A percentile compares a stretch with the other conserved stretches of the same genome.
Evolutionary conservation across 2,113 vertebrate genomes (phyloP).

Genomic region (Seriola rivoliana): DNA sequence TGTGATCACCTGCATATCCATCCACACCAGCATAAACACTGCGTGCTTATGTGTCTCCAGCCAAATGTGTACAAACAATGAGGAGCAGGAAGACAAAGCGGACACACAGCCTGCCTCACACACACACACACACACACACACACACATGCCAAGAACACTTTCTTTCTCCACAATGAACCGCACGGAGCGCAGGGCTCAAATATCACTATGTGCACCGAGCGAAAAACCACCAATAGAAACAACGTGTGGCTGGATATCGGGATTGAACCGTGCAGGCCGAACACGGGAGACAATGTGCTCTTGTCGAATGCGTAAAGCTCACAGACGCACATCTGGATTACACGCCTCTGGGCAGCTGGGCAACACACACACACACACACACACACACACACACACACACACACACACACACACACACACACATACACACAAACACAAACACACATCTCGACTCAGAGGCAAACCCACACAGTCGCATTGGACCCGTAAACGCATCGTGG

Average conservation of each 20-base stretch:
- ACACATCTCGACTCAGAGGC: slow-evolving; percentile 9
- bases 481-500: slow-evolving; percentile 42
- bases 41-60: slow-evolving; percentile 37
- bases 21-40: slow-evolving; percentile 9
- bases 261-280: slow-evolving; percentile 42
- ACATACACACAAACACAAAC: slow-evolving; percentile 14
- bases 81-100: slow-evolving; percentile 85
- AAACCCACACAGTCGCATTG: slow-evolving; percentile 31
- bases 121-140: slow-evolving; percentile 47
- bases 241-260: slow-evolving; percentile 44
- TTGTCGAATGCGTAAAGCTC: slow-evolving; percentile 72
- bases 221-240: slow-evolving; percentile 27
- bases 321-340: slow-evolving; percentile 88
- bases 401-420: slow-evolving; percentile 10
- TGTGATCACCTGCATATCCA: slow-evolving; percentile 52
- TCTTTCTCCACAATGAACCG: slow-evolving; percentile 65
- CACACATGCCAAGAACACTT: slow-evolving; percentile 49
- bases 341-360: slow-evolving; percentile 77
- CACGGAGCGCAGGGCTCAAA: slow-evolving; percentile 52
- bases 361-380: slow-evolving; percentile 42
- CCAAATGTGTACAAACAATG: slow-evolving; percentile 84
- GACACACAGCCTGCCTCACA: slow-evolving; percentile 53
- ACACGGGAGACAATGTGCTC: slow-evolving; percentile 69
- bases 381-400: slow-evolving; percentile 2
- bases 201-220: slow-evolving; percentile 52